Evolutionary conservation across 2,888 invertebrate species (phyloP).

Genomic region (Troides aeacus): DNA sequence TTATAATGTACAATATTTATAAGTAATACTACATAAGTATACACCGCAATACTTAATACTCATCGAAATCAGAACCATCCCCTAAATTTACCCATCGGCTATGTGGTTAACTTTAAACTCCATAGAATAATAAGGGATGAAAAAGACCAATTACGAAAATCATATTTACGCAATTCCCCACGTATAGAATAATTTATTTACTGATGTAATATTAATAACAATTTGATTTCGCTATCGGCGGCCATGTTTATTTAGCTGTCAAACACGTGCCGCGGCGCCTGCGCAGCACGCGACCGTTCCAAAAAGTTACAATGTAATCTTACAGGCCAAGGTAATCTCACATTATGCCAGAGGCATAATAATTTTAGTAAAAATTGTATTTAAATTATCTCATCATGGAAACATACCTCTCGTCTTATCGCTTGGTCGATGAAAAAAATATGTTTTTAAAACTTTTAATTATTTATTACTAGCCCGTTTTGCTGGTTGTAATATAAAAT

Average conservation of each 20-base stretch:
- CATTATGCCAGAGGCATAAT: constrained; percentile 22
- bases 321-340: constrained; percentile 45
- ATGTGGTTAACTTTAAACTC: constrained; percentile 42
- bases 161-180: constrained; percentile 64
- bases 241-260: constrained; percentile 76
- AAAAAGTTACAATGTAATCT: constrained; percentile 62
- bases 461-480: no score
- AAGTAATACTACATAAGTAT: background rate
- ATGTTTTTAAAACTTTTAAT: no score
- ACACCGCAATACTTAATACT: background rate
- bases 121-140: constrained; percentile 54
- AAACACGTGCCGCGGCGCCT: constrained; percentile 55
- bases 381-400: background rate
- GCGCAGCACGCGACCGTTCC: constrained; percentile 60
- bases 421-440: no score
- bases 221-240: constrained; percentile 68
- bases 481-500: no score
- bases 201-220: constrained; percentile 71
- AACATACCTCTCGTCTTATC: no score
- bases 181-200: constrained; percentile 64
- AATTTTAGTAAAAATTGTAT: constrained; percentile 23
- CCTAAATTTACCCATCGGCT: constrained; percentile 47
- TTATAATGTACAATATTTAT: no score
- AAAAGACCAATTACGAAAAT: constrained; percentile 69
- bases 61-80: constrained; percentile 32